Percentiles rank a stretch among this genome's conserved stretches.
Evolutionary conservation across 1,140 invertebrate genomes (phyloP).

Genomic region (Drosophila miranda): DNA sequence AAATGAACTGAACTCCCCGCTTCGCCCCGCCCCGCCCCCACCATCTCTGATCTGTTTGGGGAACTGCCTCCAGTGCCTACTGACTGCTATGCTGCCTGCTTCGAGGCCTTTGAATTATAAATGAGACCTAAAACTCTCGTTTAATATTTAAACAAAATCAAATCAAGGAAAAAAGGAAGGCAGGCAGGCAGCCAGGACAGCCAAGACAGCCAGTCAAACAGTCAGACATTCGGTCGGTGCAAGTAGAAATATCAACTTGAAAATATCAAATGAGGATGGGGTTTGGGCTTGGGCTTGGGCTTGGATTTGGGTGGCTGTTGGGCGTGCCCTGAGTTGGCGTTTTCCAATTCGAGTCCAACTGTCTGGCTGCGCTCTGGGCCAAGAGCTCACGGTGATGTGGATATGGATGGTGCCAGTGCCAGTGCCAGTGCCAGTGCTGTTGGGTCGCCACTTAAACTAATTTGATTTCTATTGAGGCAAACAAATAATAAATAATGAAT

Average conservation of each 20-base stretch:
- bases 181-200: conserved; percentile 37
- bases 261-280: conserved; percentile 38
- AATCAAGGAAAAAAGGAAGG: conserved; percentile 64
- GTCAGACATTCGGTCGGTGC: conserved; percentile 42
- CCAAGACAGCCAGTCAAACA: conserved; percentile 53
- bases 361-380: conserved; percentile 39
- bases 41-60: neutral
- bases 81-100: neutral
- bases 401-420: neutral
- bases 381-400: conserved; percentile 3
- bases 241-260: conserved; percentile 36
- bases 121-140: conserved; percentile 77
- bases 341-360: conserved; percentile 69
- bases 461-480: conserved; percentile 81
- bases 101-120: conserved; percentile 64
- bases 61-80: neutral
- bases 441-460: conserved; percentile 75
- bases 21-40: conserved; percentile 5
- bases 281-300: neutral
- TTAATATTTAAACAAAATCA: conserved; percentile 81
- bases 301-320: neutral
- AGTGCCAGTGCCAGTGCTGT: conserved; percentile 7
- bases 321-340: conserved; percentile 53
- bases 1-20: conserved; percentile 58
- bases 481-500: conserved; percentile 81